Evolutionary conservation across 1,140 invertebrate species (phyloP).

Genomic region (Stegodyphus dumicola): DNA sequence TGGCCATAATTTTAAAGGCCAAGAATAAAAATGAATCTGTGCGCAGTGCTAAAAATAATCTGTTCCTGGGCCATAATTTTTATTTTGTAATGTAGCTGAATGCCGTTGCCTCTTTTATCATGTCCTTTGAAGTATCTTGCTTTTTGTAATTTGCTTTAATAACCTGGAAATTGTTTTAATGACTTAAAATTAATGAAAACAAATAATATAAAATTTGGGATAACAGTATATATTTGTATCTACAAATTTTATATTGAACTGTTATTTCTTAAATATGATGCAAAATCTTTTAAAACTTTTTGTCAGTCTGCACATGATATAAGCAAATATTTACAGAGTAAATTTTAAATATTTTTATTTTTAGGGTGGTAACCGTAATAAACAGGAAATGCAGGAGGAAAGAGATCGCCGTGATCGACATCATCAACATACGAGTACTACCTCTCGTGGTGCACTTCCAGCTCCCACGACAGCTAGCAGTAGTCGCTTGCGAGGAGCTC

Average conservation of each 20-base stretch:
- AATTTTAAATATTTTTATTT: background rate
- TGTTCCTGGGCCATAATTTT: too few relatives aligned
- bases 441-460: conserved; percentile 47
- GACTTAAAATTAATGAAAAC: background rate
- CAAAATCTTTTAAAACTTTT: too few relatives aligned
- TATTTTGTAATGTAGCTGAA: too few relatives aligned
- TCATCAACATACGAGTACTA: conserved; percentile 53
- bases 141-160: background rate
- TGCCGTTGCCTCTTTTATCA: too few relatives aligned
- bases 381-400: conserved; percentile 57
- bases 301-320: background rate
- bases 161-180: background rate
- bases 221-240: background rate
- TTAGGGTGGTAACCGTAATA: conserved; percentile 58
- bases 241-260: background rate
- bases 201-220: background rate
- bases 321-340: background rate
- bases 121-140: too few relatives aligned
- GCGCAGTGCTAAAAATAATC: too few relatives aligned
- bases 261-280: too few relatives aligned
- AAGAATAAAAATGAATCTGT: too few relatives aligned
- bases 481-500: conserved; percentile 50
- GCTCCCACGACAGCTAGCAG: conserved; percentile 61
- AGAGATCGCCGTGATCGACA: conserved; percentile 48
- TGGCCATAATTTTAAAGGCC: too few relatives aligned